phyloP scores from a whole-genome alignment of 2,797 vertebrate species.

The Coendou prehensilis region DNA sequence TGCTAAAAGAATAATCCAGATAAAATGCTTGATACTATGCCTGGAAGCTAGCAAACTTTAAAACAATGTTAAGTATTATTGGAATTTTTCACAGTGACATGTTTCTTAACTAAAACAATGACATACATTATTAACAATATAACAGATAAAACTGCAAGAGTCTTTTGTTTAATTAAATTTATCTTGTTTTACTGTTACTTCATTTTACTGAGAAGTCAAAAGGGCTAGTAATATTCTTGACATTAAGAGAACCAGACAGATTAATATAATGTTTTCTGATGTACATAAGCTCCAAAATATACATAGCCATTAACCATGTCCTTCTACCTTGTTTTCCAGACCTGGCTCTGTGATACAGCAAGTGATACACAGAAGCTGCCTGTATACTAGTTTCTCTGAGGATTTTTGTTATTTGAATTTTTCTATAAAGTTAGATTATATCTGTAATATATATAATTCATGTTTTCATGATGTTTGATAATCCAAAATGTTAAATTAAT shows the following conservation, averaged over 20 bases:
- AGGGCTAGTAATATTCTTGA: not conserved
- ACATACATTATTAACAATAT: not conserved
- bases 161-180: slow-evolving; percentile 3
- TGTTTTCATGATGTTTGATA: not conserved
- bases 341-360: not conserved
- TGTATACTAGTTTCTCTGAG: not conserved
- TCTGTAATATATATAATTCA: not conserved
- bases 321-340: rapidly evolving
- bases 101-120: slow-evolving; percentile 6
- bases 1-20: not conserved
- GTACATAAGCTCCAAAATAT: not conserved
- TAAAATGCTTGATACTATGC: not conserved
- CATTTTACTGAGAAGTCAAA: not conserved
- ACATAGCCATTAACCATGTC: not conserved
- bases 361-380: not conserved
- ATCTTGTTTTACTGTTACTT: not conserved
- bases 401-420: not conserved
- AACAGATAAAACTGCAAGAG: not conserved
- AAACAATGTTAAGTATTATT: not conserved
- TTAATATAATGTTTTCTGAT: not conserved
- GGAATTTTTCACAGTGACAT: not conserved
- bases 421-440: not conserved
- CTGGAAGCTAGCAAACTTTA: not conserved
- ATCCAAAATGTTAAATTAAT: not conserved
- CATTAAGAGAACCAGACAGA: not conserved